A percentile compares a stretch with the other conserved stretches of the same genome.
These are phyloP conservation scores for Vandiemenella viatica DNA, from an alignment of 2,888 invertebrate species.

Conservation along the genomic window DNA sequence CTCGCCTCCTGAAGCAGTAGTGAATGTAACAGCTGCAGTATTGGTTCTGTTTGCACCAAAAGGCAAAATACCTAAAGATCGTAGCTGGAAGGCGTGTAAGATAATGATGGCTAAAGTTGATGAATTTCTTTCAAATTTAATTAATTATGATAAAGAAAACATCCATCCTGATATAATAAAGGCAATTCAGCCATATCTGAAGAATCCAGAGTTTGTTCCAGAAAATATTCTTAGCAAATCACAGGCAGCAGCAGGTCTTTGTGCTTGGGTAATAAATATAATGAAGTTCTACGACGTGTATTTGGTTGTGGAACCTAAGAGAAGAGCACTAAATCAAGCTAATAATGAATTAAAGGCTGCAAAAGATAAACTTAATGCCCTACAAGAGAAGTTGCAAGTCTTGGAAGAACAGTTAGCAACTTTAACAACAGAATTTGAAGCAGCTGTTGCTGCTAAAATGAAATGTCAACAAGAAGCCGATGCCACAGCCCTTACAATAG, in stretches of 20 bases:
- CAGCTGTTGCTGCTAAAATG: constrained; percentile 71
- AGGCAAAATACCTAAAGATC: constrained; percentile 78
- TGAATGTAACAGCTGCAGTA: constrained; percentile 74
- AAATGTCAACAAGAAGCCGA: constrained; percentile 89
- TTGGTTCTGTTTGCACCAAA: constrained; percentile 68
- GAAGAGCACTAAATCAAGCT: constrained; percentile 69
- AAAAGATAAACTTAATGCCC: constrained; percentile 56
- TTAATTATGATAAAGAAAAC: constrained; percentile 85
- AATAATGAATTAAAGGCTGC: constrained; percentile 73
- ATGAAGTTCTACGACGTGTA: constrained; percentile 78
- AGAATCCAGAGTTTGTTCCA: constrained; percentile 65
- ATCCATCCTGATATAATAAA: constrained; percentile 78
- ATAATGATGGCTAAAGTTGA: constrained; percentile 83
- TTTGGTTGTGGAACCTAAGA: constrained; percentile 82
- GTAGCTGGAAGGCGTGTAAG: constrained; percentile 84
- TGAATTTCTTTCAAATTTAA: constrained; percentile 64
- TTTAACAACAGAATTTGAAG: constrained; percentile 71
- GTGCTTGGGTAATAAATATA: constrained; percentile 90
- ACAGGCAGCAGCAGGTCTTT: constrained; percentile 79
- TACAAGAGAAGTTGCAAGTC: constrained; percentile 48
- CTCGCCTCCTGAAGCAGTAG: constrained; percentile 76
- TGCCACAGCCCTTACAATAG: constrained; percentile 73
- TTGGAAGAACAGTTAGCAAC: constrained; percentile 63
- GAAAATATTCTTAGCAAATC: constrained; percentile 76
- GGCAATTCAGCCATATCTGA: constrained; percentile 41